A percentile compares a stretch with the other conserved stretches of the same genome.
Evolutionary conservation across 2,113 vertebrate genomes (phyloP).

Genomic region (Aegotheles bennettii): DNA sequence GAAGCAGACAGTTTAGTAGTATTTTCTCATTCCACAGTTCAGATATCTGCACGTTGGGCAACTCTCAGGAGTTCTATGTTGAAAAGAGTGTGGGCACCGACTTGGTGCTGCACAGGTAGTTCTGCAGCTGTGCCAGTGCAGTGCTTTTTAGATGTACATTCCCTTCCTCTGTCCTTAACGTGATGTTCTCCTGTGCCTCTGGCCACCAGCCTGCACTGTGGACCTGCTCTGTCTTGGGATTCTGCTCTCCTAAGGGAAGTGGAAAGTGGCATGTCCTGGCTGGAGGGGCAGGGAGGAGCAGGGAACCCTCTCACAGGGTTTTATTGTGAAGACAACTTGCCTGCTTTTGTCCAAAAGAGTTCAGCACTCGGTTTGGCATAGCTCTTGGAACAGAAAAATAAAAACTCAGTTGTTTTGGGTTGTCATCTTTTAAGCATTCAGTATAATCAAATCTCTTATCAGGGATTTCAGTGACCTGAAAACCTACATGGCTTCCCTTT

Average conservation of each 20-base stretch:
- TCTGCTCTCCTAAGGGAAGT: neutral
- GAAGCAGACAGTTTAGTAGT: neutral
- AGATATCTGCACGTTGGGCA: neutral
- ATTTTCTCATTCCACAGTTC: neutral
- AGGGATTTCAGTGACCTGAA: neutral
- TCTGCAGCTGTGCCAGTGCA: neutral
- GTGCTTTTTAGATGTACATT: neutral
- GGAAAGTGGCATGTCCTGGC: rapidly evolving
- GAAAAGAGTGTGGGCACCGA: neutral
- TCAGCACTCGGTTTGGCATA: neutral
- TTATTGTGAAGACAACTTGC: neutral
- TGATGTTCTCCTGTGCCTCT: neutral
- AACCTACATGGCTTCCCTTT: neutral
- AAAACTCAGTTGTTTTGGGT: neutral
- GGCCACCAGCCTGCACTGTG: neutral
- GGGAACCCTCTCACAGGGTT: neutral
- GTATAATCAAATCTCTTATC: neutral
- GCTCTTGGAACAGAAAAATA: neutral
- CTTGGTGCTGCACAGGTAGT: neutral
- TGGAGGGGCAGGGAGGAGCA: no score
- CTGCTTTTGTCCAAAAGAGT: neutral
- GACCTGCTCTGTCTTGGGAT: neutral
- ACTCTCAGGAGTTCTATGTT: neutral
- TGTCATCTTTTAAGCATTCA: neutral
- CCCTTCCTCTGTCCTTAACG: neutral